A percentile compares a stretch with the other conserved stretches of the same genome.
phyloP scores from a whole-genome alignment of 2,888 invertebrate genomes.

The Macropis europaea region DNA sequence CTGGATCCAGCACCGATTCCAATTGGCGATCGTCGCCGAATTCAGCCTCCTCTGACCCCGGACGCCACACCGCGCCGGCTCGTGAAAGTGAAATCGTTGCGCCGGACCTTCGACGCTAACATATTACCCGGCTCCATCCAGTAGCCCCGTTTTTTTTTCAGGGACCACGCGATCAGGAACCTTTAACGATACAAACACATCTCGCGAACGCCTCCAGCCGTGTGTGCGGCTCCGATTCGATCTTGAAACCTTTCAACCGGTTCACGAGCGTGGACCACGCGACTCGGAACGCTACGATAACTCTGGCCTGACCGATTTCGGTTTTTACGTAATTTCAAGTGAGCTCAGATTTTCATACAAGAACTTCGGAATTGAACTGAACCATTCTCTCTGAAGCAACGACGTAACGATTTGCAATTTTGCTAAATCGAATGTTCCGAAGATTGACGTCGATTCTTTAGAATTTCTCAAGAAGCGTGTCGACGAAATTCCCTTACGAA shows the following conservation, averaged over 20 bases:
- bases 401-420: conserved; percentile 13
- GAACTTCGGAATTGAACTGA: too few relatives aligned
- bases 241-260: too few relatives aligned
- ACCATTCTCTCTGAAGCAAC: conserved; percentile 3
- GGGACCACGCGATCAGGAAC: too few relatives aligned
- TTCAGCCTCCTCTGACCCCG: conserved; percentile 42
- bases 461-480: neutral
- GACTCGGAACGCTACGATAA: too few relatives aligned
- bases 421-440: conserved; percentile 2
- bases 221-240: too few relatives aligned
- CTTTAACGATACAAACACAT: too few relatives aligned
- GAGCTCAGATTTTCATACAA: too few relatives aligned
- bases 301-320: too few relatives aligned
- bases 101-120: conserved; percentile 17
- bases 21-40: conserved; percentile 49
- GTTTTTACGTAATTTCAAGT: too few relatives aligned
- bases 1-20: conserved; percentile 45
- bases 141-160: too few relatives aligned
- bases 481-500: conserved; percentile 6
- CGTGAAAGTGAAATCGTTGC: conserved; percentile 51
- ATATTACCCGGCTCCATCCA: neutral
- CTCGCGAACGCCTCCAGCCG: too few relatives aligned
- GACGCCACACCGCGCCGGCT: conserved; percentile 8
- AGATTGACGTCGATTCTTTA: neutral
- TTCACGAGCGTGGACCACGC: too few relatives aligned